Evolutionary conservation across 2,113 vertebrate genomes (phyloP), one percentile per base, ranked within the genome.

Genomic region (Dermatemys mawii): DNA sequence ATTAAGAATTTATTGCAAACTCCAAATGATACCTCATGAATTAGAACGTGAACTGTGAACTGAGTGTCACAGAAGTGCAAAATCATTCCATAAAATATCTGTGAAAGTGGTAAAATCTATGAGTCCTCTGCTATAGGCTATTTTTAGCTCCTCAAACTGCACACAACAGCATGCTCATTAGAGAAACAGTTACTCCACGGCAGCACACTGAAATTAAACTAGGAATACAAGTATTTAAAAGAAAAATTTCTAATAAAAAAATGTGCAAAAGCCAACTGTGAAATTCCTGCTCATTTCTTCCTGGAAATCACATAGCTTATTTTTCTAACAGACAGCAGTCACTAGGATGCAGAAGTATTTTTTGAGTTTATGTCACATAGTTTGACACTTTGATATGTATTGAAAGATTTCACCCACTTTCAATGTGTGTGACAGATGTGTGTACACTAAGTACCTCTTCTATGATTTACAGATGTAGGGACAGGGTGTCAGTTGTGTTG

Each of bases 61-160:
- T 38, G 63, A 92, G 95, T 92, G 88, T 95, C 96, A 96, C 84
- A 95, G 95, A 94, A 97, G 96, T 96, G 92, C 95, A 98, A 97
- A 98, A 94, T 96, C 94, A 96, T 95, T 97, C 97, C 96, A 97
- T 97, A 97, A 97, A 98, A 98, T 97, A 96, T 97, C 94, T 87
- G 93, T 92, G 96, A 93, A 97, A 96, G 92, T 95, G 92, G 93
- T 82, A 94, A 97, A 97, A 93, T 63, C 95, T 95, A 97, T 85
- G 79, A 94, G 96, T 97, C 95, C 79, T 93, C 93, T 95, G 86
- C 60, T 92, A 91, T 44, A 32, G 5, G 75, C 97, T 98, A 97
- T 96, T 97, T 98, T 98, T 98, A 97, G 95, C 87, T 88, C 70
- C 81, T 87, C 94, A 93, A 91, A 86, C 87, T 91, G 67, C 87